These are phyloP conservation scores for Gobius niger DNA, from an alignment of 2,113 vertebrate genomes.

Conservation along the genomic window DNA sequence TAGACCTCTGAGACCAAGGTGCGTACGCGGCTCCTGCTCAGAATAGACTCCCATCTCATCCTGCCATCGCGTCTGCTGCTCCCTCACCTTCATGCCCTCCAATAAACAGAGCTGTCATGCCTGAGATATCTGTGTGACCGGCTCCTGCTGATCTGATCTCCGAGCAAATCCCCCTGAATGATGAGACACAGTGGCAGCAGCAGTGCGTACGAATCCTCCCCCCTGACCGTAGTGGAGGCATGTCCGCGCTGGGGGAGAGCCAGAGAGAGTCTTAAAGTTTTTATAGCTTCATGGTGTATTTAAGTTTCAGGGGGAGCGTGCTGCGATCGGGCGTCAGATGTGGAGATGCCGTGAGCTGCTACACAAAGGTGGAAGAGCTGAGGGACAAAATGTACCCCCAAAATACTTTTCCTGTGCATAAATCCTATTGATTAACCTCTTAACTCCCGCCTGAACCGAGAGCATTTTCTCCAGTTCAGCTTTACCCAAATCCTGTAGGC, in stretches of 20 bases:
- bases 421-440: too few relatives aligned
- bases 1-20: background rate
- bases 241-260: conserved; percentile 10
- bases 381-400: too few relatives aligned
- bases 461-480: too few relatives aligned
- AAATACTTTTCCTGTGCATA: too few relatives aligned
- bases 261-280: conserved; percentile 9
- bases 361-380: too few relatives aligned
- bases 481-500: too few relatives aligned
- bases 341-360: conserved; percentile 1
- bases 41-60: conserved; percentile 42
- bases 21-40: background rate
- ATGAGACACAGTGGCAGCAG: conserved; percentile 22
- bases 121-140: conserved; percentile 46
- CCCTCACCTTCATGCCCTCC: conserved; percentile 55
- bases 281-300: conserved; percentile 33
- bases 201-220: conserved; percentile 38
- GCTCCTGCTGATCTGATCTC: conserved; percentile 44
- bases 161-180: conserved; percentile 45
- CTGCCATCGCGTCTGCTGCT: conserved; percentile 19
- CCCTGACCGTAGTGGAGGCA: conserved; percentile 20
- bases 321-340: background rate
- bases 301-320: conserved; percentile 6
- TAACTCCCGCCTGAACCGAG: too few relatives aligned
- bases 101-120: conserved; percentile 61